Percentiles rank a stretch among this genome's conserved stretches.
Conservation (phyloP, 2,113 vertebrate genomes). For the Eptatretus burgeri region DNA sequence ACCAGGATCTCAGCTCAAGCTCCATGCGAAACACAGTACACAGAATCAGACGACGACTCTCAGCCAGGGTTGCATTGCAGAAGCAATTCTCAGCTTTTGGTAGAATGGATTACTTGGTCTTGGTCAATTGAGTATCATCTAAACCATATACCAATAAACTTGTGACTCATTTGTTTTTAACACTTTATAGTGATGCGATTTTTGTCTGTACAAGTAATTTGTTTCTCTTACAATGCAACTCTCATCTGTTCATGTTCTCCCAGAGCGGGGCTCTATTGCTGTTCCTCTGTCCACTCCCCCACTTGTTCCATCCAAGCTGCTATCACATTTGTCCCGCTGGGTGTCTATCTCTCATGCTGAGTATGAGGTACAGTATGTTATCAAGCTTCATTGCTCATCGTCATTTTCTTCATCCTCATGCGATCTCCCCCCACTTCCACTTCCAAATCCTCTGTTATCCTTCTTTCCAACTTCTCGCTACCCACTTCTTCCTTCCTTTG, state of each 20-base stretch:
- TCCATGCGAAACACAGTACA: slow-evolving; percentile 87
- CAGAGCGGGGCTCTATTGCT: slow-evolving; percentile 61
- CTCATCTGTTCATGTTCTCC: slow-evolving; percentile 9
- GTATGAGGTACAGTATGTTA: slow-evolving; percentile 25
- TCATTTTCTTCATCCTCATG: not conserved
- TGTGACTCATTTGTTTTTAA: no score
- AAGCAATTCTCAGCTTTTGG: slow-evolving; percentile 73
- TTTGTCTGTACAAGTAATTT: no score
- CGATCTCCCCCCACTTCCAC: no score
- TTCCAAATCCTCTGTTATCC: no score
- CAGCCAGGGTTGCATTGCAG: slow-evolving; percentile 57
- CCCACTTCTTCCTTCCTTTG: no score
- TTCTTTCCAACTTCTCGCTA: no score
- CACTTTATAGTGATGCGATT: no score
- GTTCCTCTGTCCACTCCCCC: slow-evolving; percentile 58
- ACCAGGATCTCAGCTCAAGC: slow-evolving; percentile 56
- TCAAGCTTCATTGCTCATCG: not conserved
- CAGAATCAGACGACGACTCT: slow-evolving; percentile 41
- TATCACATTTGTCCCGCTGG: slow-evolving; percentile 59
- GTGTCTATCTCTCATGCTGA: slow-evolving; percentile 34
- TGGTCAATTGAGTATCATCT: no score
- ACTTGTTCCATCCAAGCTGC: slow-evolving; percentile 64
- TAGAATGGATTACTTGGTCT: slow-evolving; percentile 14
- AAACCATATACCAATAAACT: no score
- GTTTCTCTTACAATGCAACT: no score